Evolutionary conservation across 2,888 invertebrate species (phyloP), one percentile per base, ranked within the genome.

Genomic region (Coelogynopora nodosa): DNA sequence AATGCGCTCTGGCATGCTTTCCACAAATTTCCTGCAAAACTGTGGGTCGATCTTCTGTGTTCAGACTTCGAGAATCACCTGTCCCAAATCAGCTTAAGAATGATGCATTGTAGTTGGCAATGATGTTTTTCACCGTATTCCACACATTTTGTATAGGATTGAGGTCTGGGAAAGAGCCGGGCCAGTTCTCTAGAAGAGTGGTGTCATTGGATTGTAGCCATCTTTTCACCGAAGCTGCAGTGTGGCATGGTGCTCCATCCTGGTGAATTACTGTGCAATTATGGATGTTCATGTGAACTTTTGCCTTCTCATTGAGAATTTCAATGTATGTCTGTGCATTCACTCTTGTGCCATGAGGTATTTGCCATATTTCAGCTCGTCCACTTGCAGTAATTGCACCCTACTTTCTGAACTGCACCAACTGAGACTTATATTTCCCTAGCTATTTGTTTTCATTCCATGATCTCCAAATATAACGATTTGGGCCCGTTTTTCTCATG

Each of bases 121-220:
- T 82, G 30, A 31, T 82, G 30, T 31, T n/a, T 82, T 82, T 82
- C 82, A 82, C 28, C 31, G 29, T 82, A 31, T 29, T 82, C 82
- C 29, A 82, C 29, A 28, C 82, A 82, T 82, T 82, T 82, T 82
- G 2, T 5, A 82, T 82, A 27, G 82, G 31, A 28, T 82, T 82
- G n/a, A 82, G 31, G 82, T 82, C 29, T 82, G 82, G 82, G 13
- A 29, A 31, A 23, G 82, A 82, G 10, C 82, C 82, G 27, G 82
- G 82, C 82, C 82, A 82, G n/a, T 82, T 82, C 31, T 28, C 82
- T 18, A 82, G 82, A 31, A 82, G 29, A 82, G 82, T 29, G 82
- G 28, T 82, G 31, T 27, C 29, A 74, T 74, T 74, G 74, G 74
- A 74, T 26, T 74, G 74, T 49, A 49, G 49, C 49, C 49, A 49